phyloP scores from a whole-genome alignment of 2,888 invertebrate genomes.

The Sinopyrophorus schimmeli region DNA sequence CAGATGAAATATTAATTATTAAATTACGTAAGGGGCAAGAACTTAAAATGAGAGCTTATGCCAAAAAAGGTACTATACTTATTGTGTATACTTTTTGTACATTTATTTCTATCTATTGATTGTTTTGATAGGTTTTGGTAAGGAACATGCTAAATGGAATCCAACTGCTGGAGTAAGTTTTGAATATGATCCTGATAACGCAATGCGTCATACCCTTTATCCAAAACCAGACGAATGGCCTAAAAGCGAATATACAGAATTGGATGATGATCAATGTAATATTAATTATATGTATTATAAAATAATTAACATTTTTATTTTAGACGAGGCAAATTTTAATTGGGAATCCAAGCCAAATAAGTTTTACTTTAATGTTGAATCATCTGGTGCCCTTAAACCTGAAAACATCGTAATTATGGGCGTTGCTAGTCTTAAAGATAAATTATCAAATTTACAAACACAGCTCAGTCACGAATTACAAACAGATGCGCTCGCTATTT shows the following conservation, averaged over 20 bases:
- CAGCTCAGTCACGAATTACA: conserved; percentile 86
- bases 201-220: conserved; percentile 91
- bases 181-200: conserved; percentile 99
- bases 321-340: conserved; percentile 89
- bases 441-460: conserved; percentile 92
- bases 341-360: conserved; percentile 96
- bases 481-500: conserved; percentile 78
- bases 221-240: conserved; percentile 99
- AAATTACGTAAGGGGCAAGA: conserved; percentile 85
- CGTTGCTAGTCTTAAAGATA: conserved; percentile 89
- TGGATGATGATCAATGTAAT: conserved; percentile 87
- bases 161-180: conserved; percentile 98
- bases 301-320: conserved; percentile 30
- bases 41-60: conserved; percentile 91
- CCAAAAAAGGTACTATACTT: conserved; percentile 81
- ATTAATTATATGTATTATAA: conserved; percentile 24
- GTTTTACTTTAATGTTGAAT: conserved; percentile 96
- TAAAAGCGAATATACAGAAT: conserved; percentile 93
- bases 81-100: not conserved
- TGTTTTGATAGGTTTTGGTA: conserved; percentile 70
- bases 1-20: conserved; percentile 81
- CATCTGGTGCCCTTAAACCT: conserved; percentile 90
- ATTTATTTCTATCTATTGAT: conserved; percentile 46
- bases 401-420: conserved; percentile 97
- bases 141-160: conserved; percentile 99